Base-by-base conservation (phyloP, 1,140 invertebrate genomes). In the Brachionus koreanus region DNA sequence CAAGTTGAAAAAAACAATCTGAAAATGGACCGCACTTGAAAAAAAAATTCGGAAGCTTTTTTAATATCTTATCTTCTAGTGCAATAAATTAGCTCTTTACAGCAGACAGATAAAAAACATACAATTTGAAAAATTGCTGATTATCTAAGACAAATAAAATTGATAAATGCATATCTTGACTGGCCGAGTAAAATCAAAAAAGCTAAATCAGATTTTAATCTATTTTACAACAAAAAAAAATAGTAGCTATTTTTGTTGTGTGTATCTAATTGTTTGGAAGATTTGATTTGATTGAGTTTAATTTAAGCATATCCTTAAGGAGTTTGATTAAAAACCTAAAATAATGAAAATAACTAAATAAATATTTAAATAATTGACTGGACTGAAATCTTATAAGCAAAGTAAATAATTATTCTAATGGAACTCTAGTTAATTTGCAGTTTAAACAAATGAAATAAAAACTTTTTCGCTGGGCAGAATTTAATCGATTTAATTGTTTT, bases 231-330 rank as follows among this genome's bases (percentile, higher is more conserved):
- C 0, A 37, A 37, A 65, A 65, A 65, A 65, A 57, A 29, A 29
- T 5, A 57, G 19, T 25, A n/a, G n/a, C n/a, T n/a, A 23, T 19
- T 19, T 9, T 6, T 57, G 19, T 57, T 57, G n/a, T 19, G 19
- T 10, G 19, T 52, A 57, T 7, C 49, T 57, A 57, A 57, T 57
- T 57, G 49, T 57, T 19, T 57, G 63, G 33, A 65, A 33, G 63
- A 33, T 65, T 65, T 65, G 12, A 33, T 65, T 33, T 65, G 63
- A 65, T n/a, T 65, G 25, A 13, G 63, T 65, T 37, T 37, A 65
- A 65, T 65, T 65, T 65, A n/a, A 65, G 25, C 63, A 65, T 65
- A 65, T 65, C 63, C 63, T 65, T 65, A 65, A 65, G 63, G 63
- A 65, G 25, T 65, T 37, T 33, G 33, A 65, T 65, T 65, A 37